Percentiles rank a stretch among this genome's conserved stretches.
These are phyloP conservation scores for Megaleporinus macrocephalus DNA, from an alignment of 2,113 vertebrate species.

Conservation along the genomic window DNA sequence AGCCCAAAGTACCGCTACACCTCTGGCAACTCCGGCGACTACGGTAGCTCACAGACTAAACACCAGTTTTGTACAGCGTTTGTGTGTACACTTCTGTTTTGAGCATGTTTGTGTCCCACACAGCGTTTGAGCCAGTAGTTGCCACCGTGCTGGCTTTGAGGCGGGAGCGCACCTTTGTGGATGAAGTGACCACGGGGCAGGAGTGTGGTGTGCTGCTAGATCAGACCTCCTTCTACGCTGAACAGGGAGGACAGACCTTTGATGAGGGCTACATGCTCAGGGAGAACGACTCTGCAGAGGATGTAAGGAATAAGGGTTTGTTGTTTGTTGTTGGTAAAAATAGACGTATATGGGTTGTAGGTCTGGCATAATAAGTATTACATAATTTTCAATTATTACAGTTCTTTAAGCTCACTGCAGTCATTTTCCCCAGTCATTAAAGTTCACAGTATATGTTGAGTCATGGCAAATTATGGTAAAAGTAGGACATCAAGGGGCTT, in stretches of 20 bases:
- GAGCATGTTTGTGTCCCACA: background rate
- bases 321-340: background rate
- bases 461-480: too few species aligned
- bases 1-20: conserved; percentile 87
- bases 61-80: background rate
- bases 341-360: background rate
- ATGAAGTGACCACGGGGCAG: conserved; percentile 88
- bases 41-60: conserved; percentile 58
- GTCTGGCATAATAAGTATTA: too few species aligned
- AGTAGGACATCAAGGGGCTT: too few species aligned
- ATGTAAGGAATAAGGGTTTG: conserved; percentile 84
- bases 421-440: too few species aligned
- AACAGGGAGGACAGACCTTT: conserved; percentile 96
- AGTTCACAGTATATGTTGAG: too few species aligned
- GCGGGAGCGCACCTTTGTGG: conserved; percentile 88
- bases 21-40: conserved; percentile 78
- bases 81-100: background rate
- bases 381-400: too few species aligned
- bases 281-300: conserved; percentile 84
- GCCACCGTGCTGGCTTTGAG: conserved; percentile 90
- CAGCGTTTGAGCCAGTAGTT: conserved; percentile 82
- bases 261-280: conserved; percentile 94
- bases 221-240: conserved; percentile 92
- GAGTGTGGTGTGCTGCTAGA: conserved; percentile 94
- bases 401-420: too few species aligned